A percentile compares a stretch with the other conserved stretches of the same genome.
phyloP scores from a whole-genome alignment of 2,113 vertebrate genomes.

The Prionailurus viverrinus region DNA sequence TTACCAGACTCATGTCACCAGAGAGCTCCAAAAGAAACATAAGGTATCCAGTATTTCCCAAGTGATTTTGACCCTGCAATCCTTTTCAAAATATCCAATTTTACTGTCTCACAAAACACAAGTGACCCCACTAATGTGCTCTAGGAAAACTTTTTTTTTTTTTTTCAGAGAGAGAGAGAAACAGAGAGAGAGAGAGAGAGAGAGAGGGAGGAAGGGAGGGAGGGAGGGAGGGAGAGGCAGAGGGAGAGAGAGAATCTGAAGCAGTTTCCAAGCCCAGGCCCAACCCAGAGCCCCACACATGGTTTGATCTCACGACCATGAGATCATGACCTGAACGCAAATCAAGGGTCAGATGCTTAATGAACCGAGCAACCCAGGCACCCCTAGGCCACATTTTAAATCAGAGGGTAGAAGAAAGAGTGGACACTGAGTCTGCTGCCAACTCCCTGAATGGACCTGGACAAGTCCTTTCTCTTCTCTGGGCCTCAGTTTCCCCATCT shows the following conservation, averaged over 20 bases:
- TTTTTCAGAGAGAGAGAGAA: no score
- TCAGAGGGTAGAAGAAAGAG: neutral
- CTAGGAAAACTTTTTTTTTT: neutral
- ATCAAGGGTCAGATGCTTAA: neutral
- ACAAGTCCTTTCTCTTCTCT: neutral
- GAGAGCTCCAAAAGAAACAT: neutral
- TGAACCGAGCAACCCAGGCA: neutral
- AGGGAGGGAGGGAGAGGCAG: no score
- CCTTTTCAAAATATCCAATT: neutral
- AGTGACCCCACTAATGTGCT: neutral
- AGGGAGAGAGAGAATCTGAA: no score
- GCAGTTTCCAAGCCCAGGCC: neutral
- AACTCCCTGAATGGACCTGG: neutral
- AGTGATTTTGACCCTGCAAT: neutral
- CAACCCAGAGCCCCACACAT: no score
- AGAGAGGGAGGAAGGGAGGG: accelerated
- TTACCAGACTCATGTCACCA: conserved; percentile 4
- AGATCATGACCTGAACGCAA: neutral
- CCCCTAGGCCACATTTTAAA: neutral
- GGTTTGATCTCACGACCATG: no score
- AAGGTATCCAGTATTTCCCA: neutral
- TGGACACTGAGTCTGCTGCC: neutral
- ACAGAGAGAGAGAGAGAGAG: no score
- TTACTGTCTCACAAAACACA: neutral
- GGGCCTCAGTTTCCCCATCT: neutral